Base-by-base conservation (phyloP, 2,113 vertebrate species). In the Protobothrops flavoviridis region DNA sequence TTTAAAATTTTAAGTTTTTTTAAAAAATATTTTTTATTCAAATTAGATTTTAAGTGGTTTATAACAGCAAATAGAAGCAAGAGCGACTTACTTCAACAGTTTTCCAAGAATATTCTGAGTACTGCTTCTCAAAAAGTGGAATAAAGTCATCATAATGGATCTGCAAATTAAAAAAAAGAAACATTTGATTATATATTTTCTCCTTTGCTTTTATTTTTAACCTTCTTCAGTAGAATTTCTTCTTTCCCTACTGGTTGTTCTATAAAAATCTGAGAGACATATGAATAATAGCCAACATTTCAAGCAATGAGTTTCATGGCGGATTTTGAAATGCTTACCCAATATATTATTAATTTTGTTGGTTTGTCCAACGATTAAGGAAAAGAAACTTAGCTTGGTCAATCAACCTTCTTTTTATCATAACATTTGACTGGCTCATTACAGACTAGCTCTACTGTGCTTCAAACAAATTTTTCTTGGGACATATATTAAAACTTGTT, bases 101-200 rank as follows among this genome's bases (percentile, higher is more conserved):
- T 88, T 96, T 97, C 99, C 99, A 99, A 9, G 98, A 97, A 94
- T 98, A 96, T n/a, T 98, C 98, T 3, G 98, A 98, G 94, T 99
- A 98, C 53, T 99, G 99, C 81, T 98, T 97, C 97, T 99, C 99
- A 97, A 99, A 99, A 95, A 98, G 97, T 0, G 98, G 98, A 91
- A 99, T 98, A 94, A 99, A 99, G 69, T 99, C 98, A 56, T 99
- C 96, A 29, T 97, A 99, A 94, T 99, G 98, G 29, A 99, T 97
- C 99, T 99, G 85, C 0, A 95, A 92, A 21, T 94, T 13, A 53
- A 53, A 74, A 96, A 10, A 89, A 5, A 45, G 45, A 45, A 23
- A 15, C 24, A 61, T 61, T 12, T 61, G 45, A 39, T 93, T 52
- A 90, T 17, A 43, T 48, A 81, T 45, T 52, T 15, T 89, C n/a